Evolutionary conservation across 2,888 invertebrate genomes (phyloP).

Genomic region (Cryptocheilus praepositus): DNA sequence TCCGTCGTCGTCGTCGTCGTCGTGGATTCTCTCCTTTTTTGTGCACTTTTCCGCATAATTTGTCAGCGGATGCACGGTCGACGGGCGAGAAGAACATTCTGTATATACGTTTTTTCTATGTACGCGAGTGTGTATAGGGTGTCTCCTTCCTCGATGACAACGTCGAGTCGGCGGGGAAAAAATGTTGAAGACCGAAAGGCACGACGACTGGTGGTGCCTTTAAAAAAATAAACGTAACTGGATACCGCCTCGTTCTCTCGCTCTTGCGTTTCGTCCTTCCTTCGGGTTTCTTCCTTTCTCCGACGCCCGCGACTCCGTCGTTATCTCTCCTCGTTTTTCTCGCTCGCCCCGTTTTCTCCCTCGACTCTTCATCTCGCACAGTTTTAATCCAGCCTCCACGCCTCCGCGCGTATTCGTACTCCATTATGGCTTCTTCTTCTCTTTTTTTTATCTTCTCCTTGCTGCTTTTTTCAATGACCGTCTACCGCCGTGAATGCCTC

Average conservation of each 20-base stretch:
- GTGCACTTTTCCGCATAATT: conserved; percentile 66
- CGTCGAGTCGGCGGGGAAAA: conserved; percentile 3
- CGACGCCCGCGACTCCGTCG: conserved; percentile 5
- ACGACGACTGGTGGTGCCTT: neutral
- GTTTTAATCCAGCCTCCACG: neutral
- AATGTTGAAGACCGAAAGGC: conserved; percentile 5
- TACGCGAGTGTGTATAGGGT: conserved; percentile 1
- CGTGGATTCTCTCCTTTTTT: conserved; percentile 46
- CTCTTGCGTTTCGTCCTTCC: conserved; percentile 4
- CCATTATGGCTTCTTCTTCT: neutral
- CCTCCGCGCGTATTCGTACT: neutral
- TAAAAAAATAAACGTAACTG: no score
- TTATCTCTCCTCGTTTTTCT: neutral
- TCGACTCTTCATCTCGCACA: conserved; percentile 7
- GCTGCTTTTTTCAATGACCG: conserved; percentile 28
- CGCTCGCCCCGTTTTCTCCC: no score
- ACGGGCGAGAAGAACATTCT: conserved; percentile 2
- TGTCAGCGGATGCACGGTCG: conserved; percentile 57
- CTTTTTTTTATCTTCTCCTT: conserved; percentile 17
- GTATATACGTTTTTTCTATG: no score
- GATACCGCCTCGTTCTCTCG: no score
- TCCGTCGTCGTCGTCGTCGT: conserved; percentile 1
- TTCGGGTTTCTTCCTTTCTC: neutral
- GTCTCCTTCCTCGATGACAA: conserved; percentile 7
- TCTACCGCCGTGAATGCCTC: conserved; percentile 22